These are phyloP conservation scores for Harpagoxenus sublaevis DNA, from an alignment of 2,888 invertebrate species.

Conservation along the genomic window DNA sequence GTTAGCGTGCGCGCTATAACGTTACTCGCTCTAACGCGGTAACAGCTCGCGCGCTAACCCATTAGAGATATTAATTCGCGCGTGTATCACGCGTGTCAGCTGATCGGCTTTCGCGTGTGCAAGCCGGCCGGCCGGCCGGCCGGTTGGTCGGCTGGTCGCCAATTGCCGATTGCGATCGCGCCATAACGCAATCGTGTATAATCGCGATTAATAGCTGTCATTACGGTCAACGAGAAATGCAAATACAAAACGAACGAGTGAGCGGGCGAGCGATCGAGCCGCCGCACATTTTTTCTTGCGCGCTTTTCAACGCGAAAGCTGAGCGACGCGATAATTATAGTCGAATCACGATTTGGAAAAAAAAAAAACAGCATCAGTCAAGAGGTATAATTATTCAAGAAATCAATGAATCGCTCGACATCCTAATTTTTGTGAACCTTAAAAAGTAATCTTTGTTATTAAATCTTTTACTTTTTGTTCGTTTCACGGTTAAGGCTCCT, in stretches of 20 bases:
- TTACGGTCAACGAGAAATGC: slow-evolving; percentile 39
- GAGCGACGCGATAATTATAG: background rate
- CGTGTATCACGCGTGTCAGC: slow-evolving; percentile 41
- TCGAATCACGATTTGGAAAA: background rate
- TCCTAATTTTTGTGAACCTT: background rate
- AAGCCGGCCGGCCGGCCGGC: background rate
- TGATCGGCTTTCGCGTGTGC: slow-evolving; percentile 23
- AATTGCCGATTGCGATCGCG: slow-evolving; percentile 31
- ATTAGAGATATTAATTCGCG: slow-evolving; percentile 49
- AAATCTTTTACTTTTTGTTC: background rate
- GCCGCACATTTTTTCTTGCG: background rate
- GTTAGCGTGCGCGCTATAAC: slow-evolving; percentile 4
- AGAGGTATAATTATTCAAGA: background rate
- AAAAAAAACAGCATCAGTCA: background rate
- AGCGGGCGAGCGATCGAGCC: background rate
- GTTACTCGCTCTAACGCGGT: slow-evolving; percentile 27
- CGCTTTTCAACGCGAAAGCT: background rate
- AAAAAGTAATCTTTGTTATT: background rate
- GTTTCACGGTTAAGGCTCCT: background rate
- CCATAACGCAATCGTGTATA: slow-evolving; percentile 37
- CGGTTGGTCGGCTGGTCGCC: background rate
- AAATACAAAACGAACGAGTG: slow-evolving; percentile 8
- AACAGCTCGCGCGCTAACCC: slow-evolving; percentile 9
- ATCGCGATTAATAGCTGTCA: slow-evolving; percentile 63
- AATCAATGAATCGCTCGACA: background rate